Evolutionary conservation across 2,888 invertebrate species (phyloP), one percentile per base, ranked within the genome.

Genomic region (Eupithecia exiguata): DNA sequence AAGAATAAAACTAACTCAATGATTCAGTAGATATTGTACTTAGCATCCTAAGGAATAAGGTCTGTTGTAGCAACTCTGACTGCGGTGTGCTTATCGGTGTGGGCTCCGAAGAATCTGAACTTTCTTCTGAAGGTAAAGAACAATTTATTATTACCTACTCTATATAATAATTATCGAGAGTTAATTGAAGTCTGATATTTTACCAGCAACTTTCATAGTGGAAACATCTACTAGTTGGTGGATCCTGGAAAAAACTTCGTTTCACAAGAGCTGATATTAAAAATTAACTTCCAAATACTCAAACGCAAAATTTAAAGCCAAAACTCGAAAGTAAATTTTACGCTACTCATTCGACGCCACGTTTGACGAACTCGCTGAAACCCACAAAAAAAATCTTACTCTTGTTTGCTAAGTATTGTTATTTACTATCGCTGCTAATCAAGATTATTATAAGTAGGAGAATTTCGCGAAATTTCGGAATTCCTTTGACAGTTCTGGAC

Each of bases 21-120:
- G 92, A 91, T 78, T 93, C 93, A 82, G 86, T 83, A 9, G 93
- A 93, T 80, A 92, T 92, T 79, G 92, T 92, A 90, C 93, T 93
- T 86, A 93, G 83, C 93, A 93, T 91, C 84, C 92, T 91, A 86
- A 82, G 84, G 77, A 90, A 92, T 71, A 92, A 80, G 74, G 88
- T 89, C 69, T 90, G 88, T 73, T 86, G 87, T 77, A 84, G 81
- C 36, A 82, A 76, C 65, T 88, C 89, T 66, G 84, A 81, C 67
- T 70, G 86, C 78, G 78, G 88, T 83, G 53, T 88, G 84, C 74
- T 65, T 65, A 70, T 74, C 38, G 76, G 65, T 35, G 79, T 75
- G 62, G 84, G 77, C 53, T 80, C 83, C 69, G 87, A 87, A 74
- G 85, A 81, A 73, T 88, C 89, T 77, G 89, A 87, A 79, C 84